Conservation (phyloP, 2,797 vertebrate species). For the Cercopithecus mitis region DNA sequence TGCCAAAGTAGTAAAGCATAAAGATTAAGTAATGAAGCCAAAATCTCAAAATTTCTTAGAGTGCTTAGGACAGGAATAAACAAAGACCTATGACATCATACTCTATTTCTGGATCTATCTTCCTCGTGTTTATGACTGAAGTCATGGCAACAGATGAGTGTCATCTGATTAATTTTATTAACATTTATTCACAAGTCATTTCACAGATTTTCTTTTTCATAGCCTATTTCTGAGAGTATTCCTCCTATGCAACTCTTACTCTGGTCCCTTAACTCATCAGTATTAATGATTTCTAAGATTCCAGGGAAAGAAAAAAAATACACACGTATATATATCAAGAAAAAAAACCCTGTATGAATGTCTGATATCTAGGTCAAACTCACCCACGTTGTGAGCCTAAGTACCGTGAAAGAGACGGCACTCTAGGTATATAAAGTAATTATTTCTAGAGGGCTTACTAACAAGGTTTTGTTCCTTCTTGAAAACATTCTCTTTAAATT, state of each 20-base stretch:
- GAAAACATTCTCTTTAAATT: constrained; percentile 32
- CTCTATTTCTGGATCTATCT: constrained; percentile 42
- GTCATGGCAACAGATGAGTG: neutral
- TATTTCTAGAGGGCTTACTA: neutral
- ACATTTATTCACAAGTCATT: constrained; percentile 1
- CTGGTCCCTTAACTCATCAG: neutral
- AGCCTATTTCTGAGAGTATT: constrained; percentile 2
- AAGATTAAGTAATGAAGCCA: neutral
- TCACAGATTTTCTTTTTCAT: neutral
- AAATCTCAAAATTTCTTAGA: neutral
- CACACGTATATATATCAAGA: neutral
- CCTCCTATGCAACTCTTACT: neutral
- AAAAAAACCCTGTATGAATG: neutral
- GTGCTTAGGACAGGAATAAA: constrained; percentile 12
- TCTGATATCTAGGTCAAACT: neutral
- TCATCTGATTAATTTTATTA: constrained; percentile 3
- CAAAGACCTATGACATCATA: neutral
- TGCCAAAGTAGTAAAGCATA: neutral
- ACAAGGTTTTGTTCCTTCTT: neutral
- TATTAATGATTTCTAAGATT: neutral
- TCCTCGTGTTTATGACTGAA: constrained; percentile 15
- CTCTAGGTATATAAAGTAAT: neutral
- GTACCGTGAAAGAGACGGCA: neutral
- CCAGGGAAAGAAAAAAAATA: neutral
- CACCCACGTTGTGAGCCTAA: neutral